Evolutionary conservation across 2,888 invertebrate genomes (phyloP).

Genomic region (Hydropsyche betteni): DNA sequence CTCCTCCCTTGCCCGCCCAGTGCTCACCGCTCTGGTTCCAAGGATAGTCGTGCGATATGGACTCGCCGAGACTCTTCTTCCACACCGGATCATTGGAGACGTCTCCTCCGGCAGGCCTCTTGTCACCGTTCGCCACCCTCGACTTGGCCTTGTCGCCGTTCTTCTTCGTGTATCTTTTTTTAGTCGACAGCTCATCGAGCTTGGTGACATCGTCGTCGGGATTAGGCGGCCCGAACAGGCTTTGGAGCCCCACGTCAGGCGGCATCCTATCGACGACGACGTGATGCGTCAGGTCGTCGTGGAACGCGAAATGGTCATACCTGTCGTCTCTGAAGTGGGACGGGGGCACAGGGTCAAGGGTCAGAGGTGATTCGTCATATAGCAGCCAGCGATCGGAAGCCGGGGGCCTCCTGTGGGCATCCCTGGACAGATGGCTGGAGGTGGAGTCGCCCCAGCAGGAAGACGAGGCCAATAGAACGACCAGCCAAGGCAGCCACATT

Average conservation of each 20-base stretch:
- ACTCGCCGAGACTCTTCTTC: conserved; percentile 57
- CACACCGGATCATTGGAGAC: conserved; percentile 48
- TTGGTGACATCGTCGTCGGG: conserved; percentile 53
- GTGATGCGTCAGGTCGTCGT: conserved; percentile 57
- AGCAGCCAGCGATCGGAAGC: conserved; percentile 54
- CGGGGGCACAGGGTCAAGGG: conserved; percentile 57
- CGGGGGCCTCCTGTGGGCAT: conserved; percentile 55
- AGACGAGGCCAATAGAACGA: conserved; percentile 54
- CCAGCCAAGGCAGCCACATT: conserved; percentile 61
- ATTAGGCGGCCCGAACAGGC: conserved; percentile 50
- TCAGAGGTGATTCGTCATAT: conserved; percentile 53
- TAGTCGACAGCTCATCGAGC: conserved; percentile 56
- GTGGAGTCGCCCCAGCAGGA: conserved; percentile 56
- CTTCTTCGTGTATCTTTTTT: conserved; percentile 57
- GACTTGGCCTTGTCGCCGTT: conserved; percentile 48
- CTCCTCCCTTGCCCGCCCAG: conserved; percentile 47
- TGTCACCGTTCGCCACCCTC: conserved; percentile 30
- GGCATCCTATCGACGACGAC: conserved; percentile 49
- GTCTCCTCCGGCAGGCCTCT: conserved; percentile 36
- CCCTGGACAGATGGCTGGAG: conserved; percentile 56
- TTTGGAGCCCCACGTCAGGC: conserved; percentile 51
- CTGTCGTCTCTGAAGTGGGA: conserved; percentile 53
- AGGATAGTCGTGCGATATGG: conserved; percentile 49
- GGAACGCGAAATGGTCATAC: conserved; percentile 59
- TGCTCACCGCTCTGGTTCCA: conserved; percentile 51